Percentiles rank a stretch among this genome's conserved stretches.
Conservation (phyloP, 2,797 vertebrate genomes). For the Naso thynnoides region DNA sequence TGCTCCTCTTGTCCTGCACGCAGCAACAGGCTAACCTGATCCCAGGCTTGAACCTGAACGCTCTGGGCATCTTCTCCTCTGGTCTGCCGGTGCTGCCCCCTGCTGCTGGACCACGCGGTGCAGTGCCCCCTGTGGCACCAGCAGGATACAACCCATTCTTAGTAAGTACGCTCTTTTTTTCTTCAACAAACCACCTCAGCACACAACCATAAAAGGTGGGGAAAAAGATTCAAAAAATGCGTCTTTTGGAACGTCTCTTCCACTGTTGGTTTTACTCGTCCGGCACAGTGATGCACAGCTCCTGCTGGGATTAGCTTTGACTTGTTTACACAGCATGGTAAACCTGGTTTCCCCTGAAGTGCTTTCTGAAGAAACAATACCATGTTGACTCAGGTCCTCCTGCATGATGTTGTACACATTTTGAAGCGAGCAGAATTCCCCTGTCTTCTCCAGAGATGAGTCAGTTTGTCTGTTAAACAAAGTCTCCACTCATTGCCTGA, state of each 20-base stretch:
- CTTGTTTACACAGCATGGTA: constrained; percentile 20
- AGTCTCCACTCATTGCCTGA: constrained; percentile 65
- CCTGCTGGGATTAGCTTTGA: constrained; percentile 27
- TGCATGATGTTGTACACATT: constrained; percentile 46
- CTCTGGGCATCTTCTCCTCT: constrained; percentile 95
- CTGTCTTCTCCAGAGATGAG: constrained; percentile 70
- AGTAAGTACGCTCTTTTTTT: constrained; percentile 83
- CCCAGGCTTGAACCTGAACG: constrained; percentile 94
- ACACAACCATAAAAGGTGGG: constrained; percentile 13
- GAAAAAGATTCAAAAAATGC: background rate
- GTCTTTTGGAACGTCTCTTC: constrained; percentile 11
- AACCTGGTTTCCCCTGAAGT: constrained; percentile 42
- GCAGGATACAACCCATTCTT: constrained; percentile 91
- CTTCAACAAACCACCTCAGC: background rate
- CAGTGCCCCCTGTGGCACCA: constrained; percentile 79
- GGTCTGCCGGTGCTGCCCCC: constrained; percentile 90
- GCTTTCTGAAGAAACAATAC: constrained; percentile 40
- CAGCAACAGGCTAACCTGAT: constrained; percentile 97
- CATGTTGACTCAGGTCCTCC: constrained; percentile 62
- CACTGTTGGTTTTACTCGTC: background rate
- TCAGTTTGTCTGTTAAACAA: constrained; percentile 76
- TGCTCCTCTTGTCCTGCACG: background rate
- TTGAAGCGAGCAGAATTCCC: constrained; percentile 71
- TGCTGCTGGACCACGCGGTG: constrained; percentile 83
- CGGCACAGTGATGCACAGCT: background rate